Conservation (phyloP, 2,797 vertebrate genomes). For the Ctenopoma multispine region DNA sequence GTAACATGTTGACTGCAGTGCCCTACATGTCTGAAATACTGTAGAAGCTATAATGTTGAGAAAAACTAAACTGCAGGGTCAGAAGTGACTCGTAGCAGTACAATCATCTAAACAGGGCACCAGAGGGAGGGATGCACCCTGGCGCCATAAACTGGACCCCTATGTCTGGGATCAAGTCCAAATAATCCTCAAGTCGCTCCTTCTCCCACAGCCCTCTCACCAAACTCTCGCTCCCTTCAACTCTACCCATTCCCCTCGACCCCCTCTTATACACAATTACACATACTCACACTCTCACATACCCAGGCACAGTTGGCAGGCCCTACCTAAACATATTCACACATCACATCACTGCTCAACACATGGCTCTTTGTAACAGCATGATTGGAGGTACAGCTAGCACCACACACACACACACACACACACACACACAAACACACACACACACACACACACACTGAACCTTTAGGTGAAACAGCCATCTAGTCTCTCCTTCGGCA, state of each 20-base stretch:
- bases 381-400: slow-evolving; percentile 67
- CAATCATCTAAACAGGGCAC: slow-evolving; percentile 53
- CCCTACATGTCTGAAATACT: neutral
- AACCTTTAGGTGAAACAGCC: slow-evolving; percentile 71
- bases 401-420: slow-evolving; percentile 28
- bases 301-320: slow-evolving; percentile 71
- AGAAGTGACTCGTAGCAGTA: slow-evolving; percentile 47
- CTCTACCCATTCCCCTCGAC: slow-evolving; percentile 23
- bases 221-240: slow-evolving; percentile 55
- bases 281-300: slow-evolving; percentile 50
- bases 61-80: slow-evolving; percentile 30
- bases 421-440: slow-evolving; percentile 37
- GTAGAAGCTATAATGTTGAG: slow-evolving; percentile 4
- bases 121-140: slow-evolving; percentile 62
- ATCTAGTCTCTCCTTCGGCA: slow-evolving; percentile 64
- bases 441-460: slow-evolving; percentile 40
- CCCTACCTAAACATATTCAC: slow-evolving; percentile 77
- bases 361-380: slow-evolving; percentile 84
- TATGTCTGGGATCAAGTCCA: slow-evolving; percentile 72
- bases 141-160: slow-evolving; percentile 73
- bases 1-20: neutral
- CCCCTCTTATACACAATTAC: slow-evolving; percentile 30
- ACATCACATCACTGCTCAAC: slow-evolving; percentile 81
- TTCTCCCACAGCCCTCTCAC: slow-evolving; percentile 62
- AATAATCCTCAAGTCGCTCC: slow-evolving; percentile 69